phyloP scores from a whole-genome alignment of 92 coral and sea anemone genomes.

The Porites lobata region DNA sequence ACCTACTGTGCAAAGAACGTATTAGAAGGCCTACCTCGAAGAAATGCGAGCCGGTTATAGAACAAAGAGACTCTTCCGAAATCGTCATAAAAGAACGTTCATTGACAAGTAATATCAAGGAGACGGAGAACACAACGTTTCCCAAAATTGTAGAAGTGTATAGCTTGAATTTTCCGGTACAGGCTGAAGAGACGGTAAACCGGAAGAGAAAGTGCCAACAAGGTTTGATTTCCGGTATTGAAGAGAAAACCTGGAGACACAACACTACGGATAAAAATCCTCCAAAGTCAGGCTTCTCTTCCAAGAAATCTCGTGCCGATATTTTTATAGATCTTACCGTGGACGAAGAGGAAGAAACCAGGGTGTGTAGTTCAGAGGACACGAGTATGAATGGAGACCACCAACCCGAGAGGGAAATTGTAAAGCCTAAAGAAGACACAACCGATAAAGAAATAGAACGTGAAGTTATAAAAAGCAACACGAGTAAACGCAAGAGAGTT shows the following conservation, averaged over 20 bases:
- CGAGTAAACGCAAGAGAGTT: background rate
- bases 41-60: background rate
- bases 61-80: background rate
- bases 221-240: background rate
- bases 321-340: constrained; percentile 34
- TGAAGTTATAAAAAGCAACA: background rate
- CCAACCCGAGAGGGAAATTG: background rate
- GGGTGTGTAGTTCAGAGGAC: background rate
- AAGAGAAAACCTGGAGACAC: background rate
- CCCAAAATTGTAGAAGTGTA: constrained; percentile 39
- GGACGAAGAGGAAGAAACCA: constrained; percentile 25
- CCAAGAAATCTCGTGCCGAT: background rate
- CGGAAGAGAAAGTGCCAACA: background rate
- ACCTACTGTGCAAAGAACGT: background rate
- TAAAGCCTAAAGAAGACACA: background rate
- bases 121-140: background rate
- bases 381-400: background rate
- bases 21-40: background rate
- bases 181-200: background rate
- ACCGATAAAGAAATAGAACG: background rate
- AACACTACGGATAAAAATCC: background rate
- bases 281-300: background rate
- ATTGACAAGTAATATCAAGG: background rate
- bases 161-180: constrained; percentile 2
- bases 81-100: background rate